These are phyloP conservation scores for Colletes collaris DNA, from an alignment of 2,888 invertebrate species.

Conservation along the genomic window DNA sequence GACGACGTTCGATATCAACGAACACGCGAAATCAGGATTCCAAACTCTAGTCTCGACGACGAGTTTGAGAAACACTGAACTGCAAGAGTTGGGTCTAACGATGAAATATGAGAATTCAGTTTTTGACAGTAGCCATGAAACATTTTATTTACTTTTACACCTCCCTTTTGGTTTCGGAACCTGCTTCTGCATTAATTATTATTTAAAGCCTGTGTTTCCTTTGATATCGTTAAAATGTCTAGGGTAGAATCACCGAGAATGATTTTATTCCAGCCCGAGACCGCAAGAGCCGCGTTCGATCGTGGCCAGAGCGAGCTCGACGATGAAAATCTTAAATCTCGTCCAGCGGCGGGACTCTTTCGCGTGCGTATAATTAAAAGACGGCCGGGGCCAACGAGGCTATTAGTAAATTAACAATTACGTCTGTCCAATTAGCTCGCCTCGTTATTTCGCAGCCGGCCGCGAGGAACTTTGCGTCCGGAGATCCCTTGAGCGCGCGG, in stretches of 20 bases:
- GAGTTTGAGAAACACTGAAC: too few relatives aligned
- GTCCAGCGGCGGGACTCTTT: neutral
- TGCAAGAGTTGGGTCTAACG: too few relatives aligned
- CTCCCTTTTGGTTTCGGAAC: too few relatives aligned
- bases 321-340: constrained; percentile 52
- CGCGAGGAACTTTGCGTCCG: neutral
- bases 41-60: neutral
- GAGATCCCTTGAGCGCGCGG: constrained; percentile 18
- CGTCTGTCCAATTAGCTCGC: constrained; percentile 55
- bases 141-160: too few relatives aligned
- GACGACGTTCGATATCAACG: neutral
- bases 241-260: too few relatives aligned
- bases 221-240: too few relatives aligned
- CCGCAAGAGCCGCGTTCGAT: neutral
- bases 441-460: constrained; percentile 36
- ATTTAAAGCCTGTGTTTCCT: too few relatives aligned
- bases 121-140: too few relatives aligned
- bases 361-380: constrained; percentile 53
- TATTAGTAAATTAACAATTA: constrained; percentile 67
- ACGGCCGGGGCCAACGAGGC: constrained; percentile 22
- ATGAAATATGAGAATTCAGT: too few relatives aligned
- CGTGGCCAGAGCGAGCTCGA: constrained; percentile 11
- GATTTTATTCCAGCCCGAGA: too few relatives aligned
- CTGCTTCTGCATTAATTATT: too few relatives aligned
- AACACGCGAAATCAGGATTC: neutral